Percentiles rank a stretch among this genome's conserved stretches.
phyloP scores from a whole-genome alignment of 1,140 invertebrate genomes.

The Mizuhopecten yessoensis region DNA sequence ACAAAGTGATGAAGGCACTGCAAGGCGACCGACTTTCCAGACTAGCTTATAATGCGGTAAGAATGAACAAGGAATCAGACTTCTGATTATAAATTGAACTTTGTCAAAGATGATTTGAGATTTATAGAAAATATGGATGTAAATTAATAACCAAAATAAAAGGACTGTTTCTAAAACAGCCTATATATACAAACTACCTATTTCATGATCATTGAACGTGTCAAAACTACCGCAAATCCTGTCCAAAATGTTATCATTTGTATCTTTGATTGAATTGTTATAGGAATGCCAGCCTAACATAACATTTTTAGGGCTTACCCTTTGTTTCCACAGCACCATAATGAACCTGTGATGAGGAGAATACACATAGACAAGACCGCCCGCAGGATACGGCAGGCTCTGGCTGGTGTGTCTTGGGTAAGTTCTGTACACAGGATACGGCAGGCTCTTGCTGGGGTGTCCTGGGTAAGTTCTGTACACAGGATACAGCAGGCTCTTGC shows the following conservation, averaged over 20 bases:
- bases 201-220: too few species aligned
- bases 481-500: constrained; percentile 88
- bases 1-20: constrained; percentile 88
- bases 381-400: constrained; percentile 87
- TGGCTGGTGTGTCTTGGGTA: constrained; percentile 86
- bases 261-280: too few species aligned
- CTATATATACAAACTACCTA: not conserved
- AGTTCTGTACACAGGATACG: constrained; percentile 85
- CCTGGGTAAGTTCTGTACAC: constrained; percentile 82
- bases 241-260: too few species aligned
- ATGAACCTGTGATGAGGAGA: constrained; percentile 87
- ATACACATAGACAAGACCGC: constrained; percentile 89
- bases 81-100: not conserved
- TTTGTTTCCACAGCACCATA: constrained; percentile 79
- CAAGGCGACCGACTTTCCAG: constrained; percentile 89
- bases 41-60: constrained; percentile 85
- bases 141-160: too few species aligned
- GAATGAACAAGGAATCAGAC: not conserved
- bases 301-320: too few species aligned
- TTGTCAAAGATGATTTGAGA: too few species aligned
- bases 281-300: too few species aligned
- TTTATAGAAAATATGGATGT: too few species aligned
- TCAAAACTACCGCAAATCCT: too few species aligned
- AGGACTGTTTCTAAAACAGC: not conserved
- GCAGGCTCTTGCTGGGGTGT: constrained; percentile 87